A percentile compares a stretch with the other conserved stretches of the same genome.
These are phyloP conservation scores for Protobothrops flavoviridis DNA, from an alignment of 2,113 vertebrate genomes.

Conservation along the genomic window DNA sequence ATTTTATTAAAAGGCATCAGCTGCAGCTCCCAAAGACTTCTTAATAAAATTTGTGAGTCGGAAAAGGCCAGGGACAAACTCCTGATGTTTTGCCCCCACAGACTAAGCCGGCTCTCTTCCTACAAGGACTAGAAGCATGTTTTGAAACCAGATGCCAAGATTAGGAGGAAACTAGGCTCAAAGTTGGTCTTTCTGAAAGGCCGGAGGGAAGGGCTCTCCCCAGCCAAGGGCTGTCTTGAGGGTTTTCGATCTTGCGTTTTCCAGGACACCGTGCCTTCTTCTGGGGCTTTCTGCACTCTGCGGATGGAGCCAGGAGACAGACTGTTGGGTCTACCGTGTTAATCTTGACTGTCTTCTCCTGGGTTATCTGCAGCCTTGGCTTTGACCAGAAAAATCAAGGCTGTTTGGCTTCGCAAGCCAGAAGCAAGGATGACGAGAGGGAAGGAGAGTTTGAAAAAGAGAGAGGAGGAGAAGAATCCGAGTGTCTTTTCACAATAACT, in stretches of 20 bases:
- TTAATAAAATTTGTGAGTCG: neutral
- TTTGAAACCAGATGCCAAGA: neutral
- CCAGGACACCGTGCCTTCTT: rapidly evolving
- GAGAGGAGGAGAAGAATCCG: rapidly evolving
- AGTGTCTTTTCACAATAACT: neutral
- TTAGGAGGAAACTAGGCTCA: neutral
- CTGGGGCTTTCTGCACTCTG: neutral
- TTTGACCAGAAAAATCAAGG: neutral
- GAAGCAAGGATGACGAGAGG: neutral
- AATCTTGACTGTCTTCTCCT: neutral
- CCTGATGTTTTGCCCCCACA: neutral
- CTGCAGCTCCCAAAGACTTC: neutral
- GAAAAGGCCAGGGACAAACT: neutral
- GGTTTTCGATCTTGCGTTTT: neutral
- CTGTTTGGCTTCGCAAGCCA: neutral
- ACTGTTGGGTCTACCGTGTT: neutral
- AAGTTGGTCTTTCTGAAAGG: neutral
- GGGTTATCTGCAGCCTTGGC: neutral
- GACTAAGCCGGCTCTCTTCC: neutral
- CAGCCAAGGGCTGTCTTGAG: neutral
- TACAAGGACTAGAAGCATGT: neutral
- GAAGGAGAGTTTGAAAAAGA: neutral
- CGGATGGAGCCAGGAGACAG: neutral
- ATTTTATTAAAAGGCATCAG: neutral
- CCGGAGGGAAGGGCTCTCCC: neutral